phyloP scores from a whole-genome alignment of 2,888 invertebrate genomes.

The Sthenelais limicola region DNA sequence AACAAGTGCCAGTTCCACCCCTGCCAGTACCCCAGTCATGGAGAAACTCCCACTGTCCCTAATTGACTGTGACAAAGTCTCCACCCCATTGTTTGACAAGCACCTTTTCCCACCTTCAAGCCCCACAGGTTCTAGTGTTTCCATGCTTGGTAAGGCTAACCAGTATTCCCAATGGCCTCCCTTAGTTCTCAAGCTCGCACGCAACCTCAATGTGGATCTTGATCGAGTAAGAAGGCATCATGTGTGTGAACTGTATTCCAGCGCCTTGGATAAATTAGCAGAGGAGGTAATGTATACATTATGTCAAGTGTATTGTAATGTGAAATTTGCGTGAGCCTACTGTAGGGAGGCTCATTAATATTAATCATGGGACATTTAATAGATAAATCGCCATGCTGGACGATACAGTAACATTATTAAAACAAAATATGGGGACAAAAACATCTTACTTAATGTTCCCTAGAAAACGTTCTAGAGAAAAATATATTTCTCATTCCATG shows the following conservation, averaged over 20 bases:
- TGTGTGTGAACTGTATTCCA: constrained; percentile 78
- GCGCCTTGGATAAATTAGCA: constrained; percentile 77
- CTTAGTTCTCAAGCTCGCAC: constrained; percentile 80
- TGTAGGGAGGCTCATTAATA: no score
- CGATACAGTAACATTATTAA: background rate
- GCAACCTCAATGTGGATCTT: constrained; percentile 83
- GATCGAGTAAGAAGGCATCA: constrained; percentile 85
- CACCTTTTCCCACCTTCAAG: background rate
- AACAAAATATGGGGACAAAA: no score
- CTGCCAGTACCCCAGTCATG: constrained; percentile 23
- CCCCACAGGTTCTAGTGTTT: background rate
- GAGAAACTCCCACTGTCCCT: background rate
- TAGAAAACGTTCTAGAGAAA: no score
- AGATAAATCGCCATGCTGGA: background rate
- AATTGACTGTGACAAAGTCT: background rate
- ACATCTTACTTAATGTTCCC: no score
- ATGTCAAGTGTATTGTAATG: background rate
- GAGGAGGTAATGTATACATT: constrained; percentile 75
- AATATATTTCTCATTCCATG: no score
- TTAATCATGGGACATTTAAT: no score
- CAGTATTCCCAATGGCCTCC: constrained; percentile 78
- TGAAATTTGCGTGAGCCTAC: no score
- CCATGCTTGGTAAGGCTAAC: constrained; percentile 6
- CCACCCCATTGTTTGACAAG: background rate
- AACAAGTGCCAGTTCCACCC: constrained; percentile 16